phyloP scores from a whole-genome alignment of 2,113 vertebrate genomes.

The Pao palembangensis region DNA sequence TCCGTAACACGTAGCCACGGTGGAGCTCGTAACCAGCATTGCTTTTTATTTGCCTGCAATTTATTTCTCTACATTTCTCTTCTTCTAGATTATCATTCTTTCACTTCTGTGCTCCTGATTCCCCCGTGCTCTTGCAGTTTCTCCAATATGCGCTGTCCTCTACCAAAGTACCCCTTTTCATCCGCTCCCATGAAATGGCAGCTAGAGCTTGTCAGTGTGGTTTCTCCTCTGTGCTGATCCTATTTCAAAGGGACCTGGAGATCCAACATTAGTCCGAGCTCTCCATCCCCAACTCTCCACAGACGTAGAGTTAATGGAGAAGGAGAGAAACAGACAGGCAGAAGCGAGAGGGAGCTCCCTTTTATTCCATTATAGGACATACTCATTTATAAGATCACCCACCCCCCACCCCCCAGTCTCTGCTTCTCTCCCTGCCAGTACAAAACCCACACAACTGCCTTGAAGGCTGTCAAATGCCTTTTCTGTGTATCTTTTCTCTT shows the following conservation, averaged over 20 bases:
- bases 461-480: slow-evolving; percentile 56
- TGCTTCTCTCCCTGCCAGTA: slow-evolving; percentile 26
- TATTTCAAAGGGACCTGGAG: slow-evolving; percentile 74
- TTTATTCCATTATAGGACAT: slow-evolving; percentile 68
- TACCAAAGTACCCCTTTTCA: slow-evolving; percentile 54
- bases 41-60: slow-evolving; percentile 27
- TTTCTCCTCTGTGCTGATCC: slow-evolving; percentile 71
- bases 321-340: slow-evolving; percentile 44
- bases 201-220: slow-evolving; percentile 70
- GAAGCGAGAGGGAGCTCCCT: slow-evolving; percentile 39
- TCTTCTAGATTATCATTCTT: slow-evolving; percentile 29
- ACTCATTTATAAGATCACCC: slow-evolving; percentile 62
- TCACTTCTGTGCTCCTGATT: slow-evolving; percentile 25
- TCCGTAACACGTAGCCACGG: slow-evolving; percentile 23
- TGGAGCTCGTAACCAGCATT: slow-evolving; percentile 15
- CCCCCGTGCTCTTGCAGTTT: slow-evolving; percentile 20
- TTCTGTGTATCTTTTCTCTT: slow-evolving; percentile 54
- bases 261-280: slow-evolving; percentile 67
- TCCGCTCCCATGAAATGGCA: slow-evolving; percentile 67
- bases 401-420: slow-evolving; percentile 29
- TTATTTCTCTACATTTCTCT: slow-evolving; percentile 23
- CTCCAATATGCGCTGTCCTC: slow-evolving; percentile 27
- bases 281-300: slow-evolving; percentile 57
- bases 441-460: slow-evolving; percentile 24
- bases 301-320: slow-evolving; percentile 55